These are phyloP conservation scores for Seira musarum DNA, from an alignment of 2,888 invertebrate genomes.

Conservation along the genomic window DNA sequence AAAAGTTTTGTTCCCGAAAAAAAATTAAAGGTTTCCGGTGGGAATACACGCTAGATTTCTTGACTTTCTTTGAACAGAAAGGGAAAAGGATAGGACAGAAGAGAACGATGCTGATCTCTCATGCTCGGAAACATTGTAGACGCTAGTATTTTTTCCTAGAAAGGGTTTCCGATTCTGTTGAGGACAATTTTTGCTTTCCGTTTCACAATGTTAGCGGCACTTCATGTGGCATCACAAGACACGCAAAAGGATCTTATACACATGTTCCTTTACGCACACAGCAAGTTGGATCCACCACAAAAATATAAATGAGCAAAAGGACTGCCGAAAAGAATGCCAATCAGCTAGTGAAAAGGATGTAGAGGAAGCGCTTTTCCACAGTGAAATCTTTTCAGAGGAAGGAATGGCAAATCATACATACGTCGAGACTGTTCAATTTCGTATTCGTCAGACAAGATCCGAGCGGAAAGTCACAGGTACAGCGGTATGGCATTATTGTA, in stretches of 20 bases:
- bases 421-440: background rate
- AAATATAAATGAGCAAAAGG: slow-evolving; percentile 50
- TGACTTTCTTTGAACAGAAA: too few relatives aligned
- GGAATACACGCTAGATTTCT: too few relatives aligned
- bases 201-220: background rate
- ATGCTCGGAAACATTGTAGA: background rate
- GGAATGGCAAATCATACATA: background rate
- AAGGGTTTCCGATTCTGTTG: background rate
- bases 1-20: too few relatives aligned
- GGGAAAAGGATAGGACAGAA: background rate
- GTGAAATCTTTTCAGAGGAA: background rate
- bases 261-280: background rate
- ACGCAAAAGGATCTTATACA: background rate
- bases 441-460: background rate
- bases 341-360: slow-evolving; percentile 19
- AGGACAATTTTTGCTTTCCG: background rate
- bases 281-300: slow-evolving; percentile 11
- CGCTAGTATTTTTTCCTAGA: background rate
- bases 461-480: background rate
- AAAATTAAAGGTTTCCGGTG: background rate
- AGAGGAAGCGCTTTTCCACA: background rate
- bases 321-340: slow-evolving; percentile 42
- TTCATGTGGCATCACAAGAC: background rate
- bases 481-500: too few relatives aligned
- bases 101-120: background rate